Evolutionary conservation across 64 coral and sea anemone species (phyloP).

Genomic region (Actinia equina): DNA sequence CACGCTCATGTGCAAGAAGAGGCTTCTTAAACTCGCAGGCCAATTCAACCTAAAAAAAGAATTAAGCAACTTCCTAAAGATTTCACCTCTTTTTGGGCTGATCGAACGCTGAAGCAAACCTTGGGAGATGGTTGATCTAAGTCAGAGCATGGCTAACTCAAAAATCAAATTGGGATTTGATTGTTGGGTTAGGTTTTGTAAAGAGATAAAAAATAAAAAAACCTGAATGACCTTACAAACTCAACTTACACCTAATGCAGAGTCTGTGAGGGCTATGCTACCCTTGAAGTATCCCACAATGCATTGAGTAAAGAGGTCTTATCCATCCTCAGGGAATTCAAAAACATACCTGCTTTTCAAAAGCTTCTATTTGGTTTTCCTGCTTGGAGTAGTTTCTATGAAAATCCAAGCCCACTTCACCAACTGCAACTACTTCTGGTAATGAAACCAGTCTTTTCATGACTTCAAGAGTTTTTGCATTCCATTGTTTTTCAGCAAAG

Average conservation of each 20-base stretch:
- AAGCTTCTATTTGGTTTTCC: constrained; percentile 75
- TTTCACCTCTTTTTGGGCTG: too few species aligned
- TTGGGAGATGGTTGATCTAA: too few species aligned
- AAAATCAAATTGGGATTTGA: too few species aligned
- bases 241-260: too few species aligned
- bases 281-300: too few species aligned
- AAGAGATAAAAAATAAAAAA: too few species aligned
- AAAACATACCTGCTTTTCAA: constrained; percentile 80
- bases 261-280: too few species aligned
- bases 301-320: too few species aligned
- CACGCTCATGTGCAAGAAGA: constrained; percentile 87
- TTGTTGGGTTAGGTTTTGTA: too few species aligned
- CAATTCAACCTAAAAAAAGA: constrained; percentile 65
- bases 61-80: neutral
- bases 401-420: constrained; percentile 97
- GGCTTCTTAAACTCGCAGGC: constrained; percentile 89
- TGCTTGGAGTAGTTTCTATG: constrained; percentile 93
- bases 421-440: constrained; percentile 93
- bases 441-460: constrained; percentile 69
- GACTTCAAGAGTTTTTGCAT: constrained; percentile 52
- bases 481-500: constrained; percentile 94
- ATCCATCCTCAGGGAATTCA: neutral
- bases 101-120: too few species aligned
- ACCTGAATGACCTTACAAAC: too few species aligned
- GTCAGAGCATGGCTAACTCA: too few species aligned